These are phyloP conservation scores for Phyllostomus discolor DNA, from an alignment of 2,113 vertebrate species.

Conservation along the genomic window DNA sequence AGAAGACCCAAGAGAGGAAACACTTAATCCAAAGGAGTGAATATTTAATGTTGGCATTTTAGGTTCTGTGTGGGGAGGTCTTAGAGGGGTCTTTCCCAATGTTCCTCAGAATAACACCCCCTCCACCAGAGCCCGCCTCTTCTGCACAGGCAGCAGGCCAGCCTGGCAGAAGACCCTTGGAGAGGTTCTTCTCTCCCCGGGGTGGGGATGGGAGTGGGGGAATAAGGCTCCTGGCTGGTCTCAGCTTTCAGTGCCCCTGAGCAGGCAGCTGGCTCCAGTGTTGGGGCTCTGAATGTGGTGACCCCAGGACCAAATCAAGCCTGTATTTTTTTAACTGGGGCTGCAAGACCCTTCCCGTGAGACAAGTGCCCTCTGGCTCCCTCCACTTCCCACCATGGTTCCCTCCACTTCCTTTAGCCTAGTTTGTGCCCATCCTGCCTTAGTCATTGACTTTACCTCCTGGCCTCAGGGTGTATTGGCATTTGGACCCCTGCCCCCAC, in stretches of 20 bases:
- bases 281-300: not conserved
- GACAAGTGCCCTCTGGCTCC: no score
- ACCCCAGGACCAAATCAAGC: rapidly evolving
- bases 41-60: slow-evolving; percentile 74
- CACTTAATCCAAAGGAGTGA: slow-evolving; percentile 74
- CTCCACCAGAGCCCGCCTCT: not conserved
- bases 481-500: not conserved
- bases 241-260: not conserved
- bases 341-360: not conserved
- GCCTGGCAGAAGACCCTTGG: not conserved
- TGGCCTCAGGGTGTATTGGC: not conserved
- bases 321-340: not conserved
- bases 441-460: not conserved
- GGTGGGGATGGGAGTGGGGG: not conserved
- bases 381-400: not conserved
- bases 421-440: no score
- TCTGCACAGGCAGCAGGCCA: not conserved
- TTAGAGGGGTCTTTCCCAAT: slow-evolving; percentile 8
- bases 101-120: not conserved
- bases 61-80: slow-evolving; percentile 2
- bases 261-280: not conserved
- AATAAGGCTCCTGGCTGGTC: not conserved
- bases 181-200: no score
- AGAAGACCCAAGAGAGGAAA: slow-evolving; percentile 63
- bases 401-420: no score